Base-by-base conservation (phyloP, 2,888 invertebrate species). In the Drosophila pseudotakahashii region DNA sequence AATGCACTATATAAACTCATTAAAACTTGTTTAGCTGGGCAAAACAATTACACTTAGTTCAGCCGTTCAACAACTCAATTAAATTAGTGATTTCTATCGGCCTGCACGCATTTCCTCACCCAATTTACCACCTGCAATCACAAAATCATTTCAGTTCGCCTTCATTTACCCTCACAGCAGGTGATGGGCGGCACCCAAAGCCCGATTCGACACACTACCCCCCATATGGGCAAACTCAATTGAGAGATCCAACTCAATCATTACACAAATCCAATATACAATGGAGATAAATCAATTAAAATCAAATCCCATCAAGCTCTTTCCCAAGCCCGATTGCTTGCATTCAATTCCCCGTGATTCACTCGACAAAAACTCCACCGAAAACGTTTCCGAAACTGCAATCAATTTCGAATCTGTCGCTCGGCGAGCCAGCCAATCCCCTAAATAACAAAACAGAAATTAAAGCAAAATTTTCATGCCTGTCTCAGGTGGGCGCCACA, bases 251-350 rank as follows among this genome's bases (percentile, higher is more conserved):
- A 19, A 50, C 44, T 80, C 72, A 79, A 81, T 78, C 78, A 75
- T 64, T 47, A 55, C 61, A 73, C 57, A 70, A 81, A 81, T 76
- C 73, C 79, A 81, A 75, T 74, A 86, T 63, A 86, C 76, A 70
- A 68, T 51, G 60, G 77, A 70, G 72, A 72, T 76, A 86, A 84
- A 83, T 84, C 79, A 83, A 86, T 86, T 83, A 83, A 72, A 80
- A 69, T 61, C 45, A 63, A 83, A 79, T 76, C 64, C 72, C 61
- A 73, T 58, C 30, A 54, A 76, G 59, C 51, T 52, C 47, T 64
- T 59, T 34, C 64, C 41, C 53, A 63, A 66, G 41, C 55, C 55
- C n/a, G n/a, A n/a, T n/a, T 19, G 66, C 34, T 41, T 77, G 75
- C 78, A 72, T 47, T 51, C 59, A 51, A 72, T 47, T 53, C 59